Conservation (phyloP, 2,113 vertebrate species). For the Catharus minimus region DNA sequence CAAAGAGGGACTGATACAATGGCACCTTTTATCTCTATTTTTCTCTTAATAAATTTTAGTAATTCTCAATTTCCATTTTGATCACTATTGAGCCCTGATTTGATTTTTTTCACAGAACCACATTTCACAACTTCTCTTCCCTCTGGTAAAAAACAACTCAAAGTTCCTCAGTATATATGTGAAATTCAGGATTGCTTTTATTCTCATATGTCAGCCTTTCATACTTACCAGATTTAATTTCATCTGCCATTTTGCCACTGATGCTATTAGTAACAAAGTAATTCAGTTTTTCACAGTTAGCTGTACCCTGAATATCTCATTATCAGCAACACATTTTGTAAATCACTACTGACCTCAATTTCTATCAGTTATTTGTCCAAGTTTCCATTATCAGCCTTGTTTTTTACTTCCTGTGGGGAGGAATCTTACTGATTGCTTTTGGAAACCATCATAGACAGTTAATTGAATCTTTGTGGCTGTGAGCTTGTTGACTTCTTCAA, state of each 20-base stretch:
- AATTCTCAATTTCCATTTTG: background rate
- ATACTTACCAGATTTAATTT: background rate
- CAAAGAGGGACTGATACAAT: background rate
- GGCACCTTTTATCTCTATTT: background rate
- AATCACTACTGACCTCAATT: background rate
- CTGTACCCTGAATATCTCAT: background rate
- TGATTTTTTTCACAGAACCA: background rate
- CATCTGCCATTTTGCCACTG: background rate
- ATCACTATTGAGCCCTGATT: background rate
- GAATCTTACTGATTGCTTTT: background rate
- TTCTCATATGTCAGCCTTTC: background rate
- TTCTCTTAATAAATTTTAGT: background rate
- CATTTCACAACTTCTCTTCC: background rate
- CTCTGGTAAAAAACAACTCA: background rate
- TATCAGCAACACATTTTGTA: background rate
- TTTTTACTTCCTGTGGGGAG: background rate
- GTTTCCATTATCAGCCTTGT: background rate
- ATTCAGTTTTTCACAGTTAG: background rate
- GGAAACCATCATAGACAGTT: background rate
- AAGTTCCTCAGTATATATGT: background rate
- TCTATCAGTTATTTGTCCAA: background rate
- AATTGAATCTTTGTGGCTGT: background rate
- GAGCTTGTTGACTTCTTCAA: background rate
- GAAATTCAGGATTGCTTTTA: background rate
- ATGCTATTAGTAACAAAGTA: background rate